A percentile compares a stretch with the other conserved stretches of the same genome.
These are phyloP conservation scores for Gymnoscopelus microlampas DNA, from an alignment of 2,797 vertebrate species.

Conservation along the genomic window DNA sequence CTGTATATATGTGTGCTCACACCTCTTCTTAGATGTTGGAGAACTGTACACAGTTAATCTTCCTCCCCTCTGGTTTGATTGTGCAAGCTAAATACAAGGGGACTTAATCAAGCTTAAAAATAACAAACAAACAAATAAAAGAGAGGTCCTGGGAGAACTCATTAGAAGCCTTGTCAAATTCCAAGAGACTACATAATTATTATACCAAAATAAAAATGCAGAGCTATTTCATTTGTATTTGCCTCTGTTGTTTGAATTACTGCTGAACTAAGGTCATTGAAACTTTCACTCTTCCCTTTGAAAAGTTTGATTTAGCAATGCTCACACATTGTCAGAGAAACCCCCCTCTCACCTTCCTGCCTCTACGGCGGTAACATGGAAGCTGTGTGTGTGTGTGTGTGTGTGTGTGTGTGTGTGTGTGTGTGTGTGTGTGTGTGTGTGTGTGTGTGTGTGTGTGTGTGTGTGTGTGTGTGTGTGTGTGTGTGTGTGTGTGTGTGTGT, in stretches of 20 bases:
- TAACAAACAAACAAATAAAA: slow-evolving; percentile 88
- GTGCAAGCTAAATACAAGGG: slow-evolving; percentile 85
- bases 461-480: not conserved
- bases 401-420: not conserved
- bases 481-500: no score
- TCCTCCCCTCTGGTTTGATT: slow-evolving; percentile 82
- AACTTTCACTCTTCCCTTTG: slow-evolving; percentile 77
- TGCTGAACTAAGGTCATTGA: slow-evolving; percentile 86
- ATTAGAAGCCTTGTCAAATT: slow-evolving; percentile 87
- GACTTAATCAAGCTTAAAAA: slow-evolving; percentile 89
- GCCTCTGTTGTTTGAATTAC: slow-evolving; percentile 73
- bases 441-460: no score
- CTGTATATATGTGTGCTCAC: slow-evolving; percentile 22
- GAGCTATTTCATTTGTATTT: slow-evolving; percentile 83
- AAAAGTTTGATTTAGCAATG: slow-evolving; percentile 79
- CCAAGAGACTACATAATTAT: slow-evolving; percentile 88
- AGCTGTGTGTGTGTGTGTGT: not conserved
- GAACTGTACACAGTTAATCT: slow-evolving; percentile 77
- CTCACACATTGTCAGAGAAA: no score
- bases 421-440: not conserved
- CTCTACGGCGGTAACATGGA: not conserved
- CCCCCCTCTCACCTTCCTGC: slow-evolving; percentile 4
- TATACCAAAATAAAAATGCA: slow-evolving; percentile 87
- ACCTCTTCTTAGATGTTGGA: slow-evolving; percentile 67
- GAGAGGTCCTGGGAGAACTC: slow-evolving; percentile 86